Evolutionary conservation across 2,797 vertebrate genomes (phyloP).

Genomic region (Remorina albescens): DNA sequence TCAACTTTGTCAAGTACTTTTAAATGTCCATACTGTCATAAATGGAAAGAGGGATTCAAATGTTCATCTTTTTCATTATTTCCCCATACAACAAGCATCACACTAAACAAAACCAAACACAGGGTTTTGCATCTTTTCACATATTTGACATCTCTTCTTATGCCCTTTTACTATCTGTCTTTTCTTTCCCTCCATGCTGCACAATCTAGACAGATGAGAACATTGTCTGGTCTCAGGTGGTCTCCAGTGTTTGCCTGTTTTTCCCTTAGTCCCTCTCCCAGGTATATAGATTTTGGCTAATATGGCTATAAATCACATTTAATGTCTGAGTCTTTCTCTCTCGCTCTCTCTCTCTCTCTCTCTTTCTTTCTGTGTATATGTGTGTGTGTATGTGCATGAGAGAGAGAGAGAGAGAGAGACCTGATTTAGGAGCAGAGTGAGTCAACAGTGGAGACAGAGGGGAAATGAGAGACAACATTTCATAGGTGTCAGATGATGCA

Average conservation of each 20-base stretch:
- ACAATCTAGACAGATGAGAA: slow-evolving; percentile 49
- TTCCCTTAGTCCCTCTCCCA: slow-evolving; percentile 38
- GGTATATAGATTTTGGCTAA: slow-evolving; percentile 45
- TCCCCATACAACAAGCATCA: not conserved
- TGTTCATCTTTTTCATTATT: not conserved
- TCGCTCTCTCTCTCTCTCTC: no score
- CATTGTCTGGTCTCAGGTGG: slow-evolving; percentile 54
- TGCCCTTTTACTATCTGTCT: not conserved
- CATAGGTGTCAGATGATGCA: not conserved
- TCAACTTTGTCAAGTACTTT: not conserved
- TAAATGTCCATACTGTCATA: not conserved
- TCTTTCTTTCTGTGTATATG: not conserved
- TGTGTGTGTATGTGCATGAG: not conserved
- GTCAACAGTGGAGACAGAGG: not conserved
- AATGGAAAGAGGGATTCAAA: no score
- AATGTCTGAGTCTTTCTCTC: not conserved
- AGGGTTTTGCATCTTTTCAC: not conserved
- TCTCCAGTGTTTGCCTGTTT: slow-evolving; percentile 47
- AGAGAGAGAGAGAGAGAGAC: not conserved
- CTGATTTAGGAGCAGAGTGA: slow-evolving; percentile 32
- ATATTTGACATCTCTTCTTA: not conserved
- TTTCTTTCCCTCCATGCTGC: slow-evolving; percentile 12
- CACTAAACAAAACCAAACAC: not conserved
- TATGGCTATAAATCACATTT: slow-evolving; percentile 63
- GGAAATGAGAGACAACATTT: slow-evolving; percentile 6